phyloP scores from a whole-genome alignment of 2,113 vertebrate genomes.

The Pterocles burchelli region DNA sequence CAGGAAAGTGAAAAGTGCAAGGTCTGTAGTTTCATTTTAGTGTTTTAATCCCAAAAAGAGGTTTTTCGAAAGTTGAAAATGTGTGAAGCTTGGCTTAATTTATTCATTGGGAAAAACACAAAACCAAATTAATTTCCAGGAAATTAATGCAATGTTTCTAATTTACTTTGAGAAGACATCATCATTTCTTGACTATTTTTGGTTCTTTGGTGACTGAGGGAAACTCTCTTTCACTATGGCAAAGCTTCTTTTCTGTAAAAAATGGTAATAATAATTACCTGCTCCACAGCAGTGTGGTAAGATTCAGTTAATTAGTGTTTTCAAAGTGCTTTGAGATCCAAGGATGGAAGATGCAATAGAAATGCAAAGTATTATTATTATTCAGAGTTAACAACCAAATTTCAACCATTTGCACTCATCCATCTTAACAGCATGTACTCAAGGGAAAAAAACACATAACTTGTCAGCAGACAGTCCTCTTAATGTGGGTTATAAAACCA shows the following conservation, averaged over 20 bases:
- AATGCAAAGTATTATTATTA: conserved; percentile 79
- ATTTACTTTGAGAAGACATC: conserved; percentile 35
- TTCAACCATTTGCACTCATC: conserved; percentile 77
- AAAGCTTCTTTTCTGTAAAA: conserved; percentile 32
- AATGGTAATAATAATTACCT: conserved; percentile 59
- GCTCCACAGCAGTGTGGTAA: conserved; percentile 46
- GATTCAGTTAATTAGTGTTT: conserved; percentile 66
- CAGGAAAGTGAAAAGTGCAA: conserved; percentile 8
- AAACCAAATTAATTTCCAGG: conserved; percentile 28
- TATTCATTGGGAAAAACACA: background rate
- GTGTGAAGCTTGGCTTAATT: background rate
- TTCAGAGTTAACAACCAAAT: conserved; percentile 78
- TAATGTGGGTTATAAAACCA: conserved; percentile 78
- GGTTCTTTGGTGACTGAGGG: conserved; percentile 24
- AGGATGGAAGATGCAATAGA: conserved; percentile 68
- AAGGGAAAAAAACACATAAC: conserved; percentile 76
- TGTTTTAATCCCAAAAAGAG: background rate
- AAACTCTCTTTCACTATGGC: conserved; percentile 29
- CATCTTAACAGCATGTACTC: conserved; percentile 74
- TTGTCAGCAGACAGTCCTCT: conserved; percentile 78
- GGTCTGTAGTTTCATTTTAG: background rate
- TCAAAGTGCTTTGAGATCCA: conserved; percentile 69
- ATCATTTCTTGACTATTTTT: conserved; percentile 26
- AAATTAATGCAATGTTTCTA: conserved; percentile 8
- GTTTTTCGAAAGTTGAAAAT: conserved; percentile 6